Base-by-base conservation (phyloP, 2,797 vertebrate genomes). In the Geotrypetes seraphini region DNA sequence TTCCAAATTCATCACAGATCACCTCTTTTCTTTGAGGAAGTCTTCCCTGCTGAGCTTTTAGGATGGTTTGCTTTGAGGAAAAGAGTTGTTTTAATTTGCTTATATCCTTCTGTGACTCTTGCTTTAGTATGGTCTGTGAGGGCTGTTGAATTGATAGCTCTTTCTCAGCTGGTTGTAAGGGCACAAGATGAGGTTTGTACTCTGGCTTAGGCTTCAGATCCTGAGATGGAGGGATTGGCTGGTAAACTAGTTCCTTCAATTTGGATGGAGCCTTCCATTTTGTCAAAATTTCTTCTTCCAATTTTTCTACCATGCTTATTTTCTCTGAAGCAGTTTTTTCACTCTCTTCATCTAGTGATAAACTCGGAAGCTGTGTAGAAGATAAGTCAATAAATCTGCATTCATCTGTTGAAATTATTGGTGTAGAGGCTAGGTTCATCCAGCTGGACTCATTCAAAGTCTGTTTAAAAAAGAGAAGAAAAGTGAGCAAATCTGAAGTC, bases 21-120 rank as follows among this genome's bases (percentile, higher is more conserved):
- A 3, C 2, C 1, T 12, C 20, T 0, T 3, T 6, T 16, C 3
- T 32, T 2, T 2, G 4, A 1, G 9, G 22, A 0, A 12, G 12
- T 1, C 19, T 4, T 2, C 10, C 21, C 1, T 7, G 6, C 23
- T 7, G 33, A 4, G 31, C 14, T 3, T 14, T 12, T 0, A 11
- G 15, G 36, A 6, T 26, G 24, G 34, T 22, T 52, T 7, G 2
- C 12, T 36, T 4, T 9, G 27, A 23, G 6, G 12, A 16, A 1
- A 7, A 2, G 1, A 6, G 12, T 3, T 24, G 2, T 0, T 2
- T 7, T 1, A 1, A 0, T 3, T 0, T n/a, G n/a, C 2, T 9
- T 8, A 1, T 1, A 3, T 14, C 4, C 0, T 0, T 5, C 2
- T 0, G 0, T 0, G 7, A 1, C 0, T 17, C 24, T 7, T 12